A percentile compares a stretch with the other conserved stretches of the same genome.
Evolutionary conservation across 1,140 invertebrate species (phyloP).

Genomic region (Drosophila nannoptera): DNA sequence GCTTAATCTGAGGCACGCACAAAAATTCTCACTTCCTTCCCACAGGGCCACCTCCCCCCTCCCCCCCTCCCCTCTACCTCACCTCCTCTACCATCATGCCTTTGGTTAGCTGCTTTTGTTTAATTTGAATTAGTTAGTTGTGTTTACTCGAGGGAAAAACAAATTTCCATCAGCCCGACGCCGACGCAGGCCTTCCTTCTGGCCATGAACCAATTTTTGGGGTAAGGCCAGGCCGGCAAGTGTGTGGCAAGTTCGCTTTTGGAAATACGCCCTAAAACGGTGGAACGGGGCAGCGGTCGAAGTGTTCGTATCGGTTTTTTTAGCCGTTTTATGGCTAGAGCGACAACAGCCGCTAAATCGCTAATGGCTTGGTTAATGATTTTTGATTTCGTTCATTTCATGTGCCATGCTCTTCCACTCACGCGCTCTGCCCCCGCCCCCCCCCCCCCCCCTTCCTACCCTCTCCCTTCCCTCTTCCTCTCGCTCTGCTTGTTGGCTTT

Average conservation of each 20-base stretch:
- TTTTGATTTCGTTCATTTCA: constrained; percentile 60
- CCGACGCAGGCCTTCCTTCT: constrained; percentile 45
- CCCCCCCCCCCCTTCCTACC: too few species aligned
- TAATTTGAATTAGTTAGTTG: constrained; percentile 1
- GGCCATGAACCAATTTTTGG: constrained; percentile 69
- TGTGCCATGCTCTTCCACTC: constrained; percentile 52
- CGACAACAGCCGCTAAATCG: constrained; percentile 61
- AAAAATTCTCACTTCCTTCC: too few species aligned
- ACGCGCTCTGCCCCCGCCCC: constrained; percentile 9
- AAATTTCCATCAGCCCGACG: too few species aligned
- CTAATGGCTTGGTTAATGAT: constrained; percentile 73
- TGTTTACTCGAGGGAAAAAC: too few species aligned
- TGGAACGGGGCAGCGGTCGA: too few species aligned
- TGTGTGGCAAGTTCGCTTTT: constrained; percentile 43
- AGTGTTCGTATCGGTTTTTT: constrained; percentile 11
- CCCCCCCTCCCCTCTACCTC: neutral
- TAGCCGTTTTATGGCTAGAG: constrained; percentile 53
- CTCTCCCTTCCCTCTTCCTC: too few species aligned
- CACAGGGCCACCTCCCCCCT: neutral
- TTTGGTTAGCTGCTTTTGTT: constrained; percentile 6
- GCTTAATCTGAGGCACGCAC: constrained; percentile 52
- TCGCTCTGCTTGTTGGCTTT: constrained; percentile 31
- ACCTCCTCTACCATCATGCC: neutral
- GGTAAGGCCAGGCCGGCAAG: too few species aligned
- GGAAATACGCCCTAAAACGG: constrained; percentile 18